phyloP scores from a whole-genome alignment of 2,888 invertebrate genomes.

The Spilosoma lubricipeda region DNA sequence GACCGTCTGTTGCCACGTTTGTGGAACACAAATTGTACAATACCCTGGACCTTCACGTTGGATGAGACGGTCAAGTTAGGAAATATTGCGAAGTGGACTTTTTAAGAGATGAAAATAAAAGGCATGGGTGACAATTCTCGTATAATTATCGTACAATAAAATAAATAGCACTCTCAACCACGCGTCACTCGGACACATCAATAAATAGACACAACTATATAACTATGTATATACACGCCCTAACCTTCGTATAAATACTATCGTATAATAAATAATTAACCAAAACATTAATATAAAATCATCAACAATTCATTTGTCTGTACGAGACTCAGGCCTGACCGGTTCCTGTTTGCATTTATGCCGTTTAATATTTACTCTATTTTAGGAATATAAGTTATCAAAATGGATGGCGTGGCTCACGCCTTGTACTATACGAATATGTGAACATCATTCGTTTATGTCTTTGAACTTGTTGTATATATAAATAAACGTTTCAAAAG shows the following conservation, averaged over 20 bases:
- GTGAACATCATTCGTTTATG: conserved; percentile 5
- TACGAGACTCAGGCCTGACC: not conserved
- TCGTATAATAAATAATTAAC: conserved; percentile 24
- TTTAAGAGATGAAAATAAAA: conserved; percentile 26
- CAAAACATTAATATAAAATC: conserved; percentile 42
- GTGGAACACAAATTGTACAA: not conserved
- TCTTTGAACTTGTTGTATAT: conserved; percentile 12
- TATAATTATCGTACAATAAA: conserved; percentile 65
- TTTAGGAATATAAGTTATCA: conserved; percentile 12
- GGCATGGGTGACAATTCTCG: conserved; percentile 33
- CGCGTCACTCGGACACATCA: conserved; percentile 55
- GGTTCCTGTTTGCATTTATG: conserved; percentile 21
- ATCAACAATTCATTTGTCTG: conserved; percentile 31
- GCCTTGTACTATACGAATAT: not conserved
- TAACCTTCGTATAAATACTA: conserved; percentile 28
- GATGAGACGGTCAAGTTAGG: not conserved
- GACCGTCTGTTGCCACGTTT: not conserved
- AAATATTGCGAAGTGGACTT: not conserved
- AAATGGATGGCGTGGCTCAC: conserved; percentile 2
- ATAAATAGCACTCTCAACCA: conserved; percentile 65
- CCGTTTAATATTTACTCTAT: conserved; percentile 6
- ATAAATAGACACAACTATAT: conserved; percentile 61
- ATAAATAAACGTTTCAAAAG: conserved; percentile 17
- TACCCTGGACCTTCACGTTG: not conserved
- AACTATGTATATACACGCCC: conserved; percentile 38